Base-by-base conservation (phyloP, 53 echinoderm and acorn worm species). In the Echinarachnius parma region DNA sequence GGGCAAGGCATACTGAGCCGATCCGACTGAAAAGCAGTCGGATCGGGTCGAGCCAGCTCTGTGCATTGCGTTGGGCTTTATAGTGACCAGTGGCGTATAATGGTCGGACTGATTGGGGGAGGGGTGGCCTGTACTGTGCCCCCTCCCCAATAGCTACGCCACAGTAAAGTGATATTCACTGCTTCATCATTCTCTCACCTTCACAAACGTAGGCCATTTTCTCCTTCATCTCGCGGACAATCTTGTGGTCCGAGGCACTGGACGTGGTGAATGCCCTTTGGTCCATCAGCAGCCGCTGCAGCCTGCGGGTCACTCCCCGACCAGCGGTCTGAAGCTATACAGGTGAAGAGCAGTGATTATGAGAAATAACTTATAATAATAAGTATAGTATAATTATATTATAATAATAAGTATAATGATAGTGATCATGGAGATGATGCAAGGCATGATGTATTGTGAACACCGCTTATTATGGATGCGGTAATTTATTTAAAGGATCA, bases 151-250 rank as follows among this genome's bases (percentile, higher is more conserved):
- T n/a, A n/a, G n/a, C n/a, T n/a, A n/a, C n/a, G n/a, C n/a, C n/a
- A n/a, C n/a, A n/a, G n/a, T n/a, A n/a, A n/a, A n/a, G n/a, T n/a
- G n/a, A n/a, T n/a, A n/a, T n/a, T n/a, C n/a, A n/a, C n/a, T n/a
- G n/a, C n/a, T n/a, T n/a, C n/a, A n/a, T n/a, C n/a, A n/a, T n/a
- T 42, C 3, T 46, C 76, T 30, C 62, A 93, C 93, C 89, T 77
- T 66, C 46, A 59, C 76, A 80, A 16, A 93, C 86, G 60, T 80
- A 86, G 1, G 93, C 89, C 66, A 89, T 70, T 27, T 66, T 89
- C 66, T 93, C 93, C 66, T 93, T 93, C 53, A 93, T 78, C 21
- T 83, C 78, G 35, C 77, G 48, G 23, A 93, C 53, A 45, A 81
- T 72, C 26, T 39, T 55, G 23, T 72, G 74, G 21, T 72, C 74